phyloP scores from a whole-genome alignment of 1,140 invertebrate species.

The Meloidogyne hapla region DNA sequence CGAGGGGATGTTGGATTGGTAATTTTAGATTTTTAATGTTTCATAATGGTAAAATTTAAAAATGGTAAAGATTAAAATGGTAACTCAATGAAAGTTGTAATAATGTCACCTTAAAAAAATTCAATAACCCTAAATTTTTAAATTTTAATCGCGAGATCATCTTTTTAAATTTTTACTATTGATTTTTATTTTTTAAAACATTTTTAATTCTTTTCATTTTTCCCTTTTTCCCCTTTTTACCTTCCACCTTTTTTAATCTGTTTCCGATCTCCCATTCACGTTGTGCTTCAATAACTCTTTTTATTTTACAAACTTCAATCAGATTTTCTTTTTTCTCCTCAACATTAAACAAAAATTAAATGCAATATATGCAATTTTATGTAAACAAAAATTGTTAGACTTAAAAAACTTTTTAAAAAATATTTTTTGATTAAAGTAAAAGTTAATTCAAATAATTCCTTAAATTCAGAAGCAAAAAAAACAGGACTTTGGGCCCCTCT shows the following conservation, averaged over 20 bases:
- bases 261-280: neutral
- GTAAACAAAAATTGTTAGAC: neutral
- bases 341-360: neutral
- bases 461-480: too few relatives aligned
- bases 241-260: neutral
- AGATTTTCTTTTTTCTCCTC: neutral
- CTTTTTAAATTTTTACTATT: neutral
- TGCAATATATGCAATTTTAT: neutral
- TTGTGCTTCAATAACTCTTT: neutral
- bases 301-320: neutral
- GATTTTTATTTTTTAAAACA: neutral
- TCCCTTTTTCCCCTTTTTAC: neutral
- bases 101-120: too few relatives aligned
- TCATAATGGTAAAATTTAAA: neutral
- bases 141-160: neutral
- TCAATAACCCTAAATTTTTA: neutral
- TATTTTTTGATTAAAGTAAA: neutral
- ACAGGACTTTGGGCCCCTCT: neutral
- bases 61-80: neutral
- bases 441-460: neutral
- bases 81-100: neutral
- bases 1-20: neutral
- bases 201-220: too few relatives aligned
- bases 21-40: neutral
- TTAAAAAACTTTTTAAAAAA: neutral